A percentile compares a stretch with the other conserved stretches of the same genome.
Evolutionary conservation across 2,113 vertebrate genomes (phyloP).

Genomic region (Procavia capensis): DNA sequence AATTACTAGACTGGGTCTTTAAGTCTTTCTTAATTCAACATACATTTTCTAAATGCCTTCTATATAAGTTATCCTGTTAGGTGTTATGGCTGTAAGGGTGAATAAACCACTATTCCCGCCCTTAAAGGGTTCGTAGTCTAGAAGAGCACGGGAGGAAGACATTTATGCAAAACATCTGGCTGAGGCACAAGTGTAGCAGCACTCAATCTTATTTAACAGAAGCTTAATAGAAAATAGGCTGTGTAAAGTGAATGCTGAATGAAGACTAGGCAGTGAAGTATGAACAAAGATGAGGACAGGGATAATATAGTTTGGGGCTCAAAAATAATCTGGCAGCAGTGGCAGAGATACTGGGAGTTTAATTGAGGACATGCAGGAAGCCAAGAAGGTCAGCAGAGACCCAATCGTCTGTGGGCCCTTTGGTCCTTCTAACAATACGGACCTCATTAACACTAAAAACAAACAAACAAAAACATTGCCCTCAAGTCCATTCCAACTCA

Average conservation of each 20-base stretch:
- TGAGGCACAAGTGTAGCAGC: background rate
- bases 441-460: background rate
- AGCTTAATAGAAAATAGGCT: constrained; percentile 46
- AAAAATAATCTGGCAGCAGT: background rate
- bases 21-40: constrained; percentile 47
- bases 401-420: background rate
- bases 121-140: constrained; percentile 29
- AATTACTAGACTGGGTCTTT: constrained; percentile 17
- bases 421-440: background rate
- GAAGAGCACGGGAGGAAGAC: background rate
- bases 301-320: background rate
- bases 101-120: background rate
- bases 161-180: constrained; percentile 5
- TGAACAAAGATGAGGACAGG: background rate
- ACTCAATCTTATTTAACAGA: constrained; percentile 22
- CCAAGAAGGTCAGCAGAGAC: background rate
- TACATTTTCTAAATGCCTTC: constrained; percentile 31
- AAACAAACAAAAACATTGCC: no score
- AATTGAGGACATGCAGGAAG: background rate
- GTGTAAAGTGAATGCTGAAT: constrained; percentile 15
- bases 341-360: background rate
- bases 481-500: no score
- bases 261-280: background rate
- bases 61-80: background rate
- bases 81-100: background rate